Percentiles rank a stretch among this genome's conserved stretches.
Conservation (phyloP, 1,140 invertebrate genomes). For the silkworm (Bombyx mori) region DNA sequence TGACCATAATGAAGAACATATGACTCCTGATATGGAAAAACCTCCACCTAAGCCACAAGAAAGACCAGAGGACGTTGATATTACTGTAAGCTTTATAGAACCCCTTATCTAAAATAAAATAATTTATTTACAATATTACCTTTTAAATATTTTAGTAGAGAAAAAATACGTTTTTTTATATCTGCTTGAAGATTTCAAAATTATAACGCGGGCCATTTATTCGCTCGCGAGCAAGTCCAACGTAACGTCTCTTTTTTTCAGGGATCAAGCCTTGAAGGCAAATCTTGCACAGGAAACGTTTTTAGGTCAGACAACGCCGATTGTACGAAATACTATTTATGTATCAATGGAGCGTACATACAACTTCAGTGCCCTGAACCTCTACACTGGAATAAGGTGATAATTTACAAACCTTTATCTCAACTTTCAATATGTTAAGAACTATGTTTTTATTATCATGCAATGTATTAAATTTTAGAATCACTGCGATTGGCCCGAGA, state of each 20-base stretch:
- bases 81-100: conserved; percentile 2
- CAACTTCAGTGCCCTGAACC: conserved; percentile 79
- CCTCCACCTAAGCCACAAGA: not conserved
- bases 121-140: too few relatives aligned
- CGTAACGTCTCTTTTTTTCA: conserved; percentile 14
- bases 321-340: conserved; percentile 86
- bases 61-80: not conserved
- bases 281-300: conserved; percentile 72
- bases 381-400: conserved; percentile 81
- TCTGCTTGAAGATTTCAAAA: too few relatives aligned
- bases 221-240: not conserved
- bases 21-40: not conserved
- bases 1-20: too few relatives aligned
- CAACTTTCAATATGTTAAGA: not conserved
- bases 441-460: not conserved
- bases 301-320: conserved; percentile 77
- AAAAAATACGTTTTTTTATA: too few relatives aligned
- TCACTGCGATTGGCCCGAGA: conserved; percentile 85
- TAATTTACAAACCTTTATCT: not conserved
- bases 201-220: too few relatives aligned
- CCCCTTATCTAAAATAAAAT: not conserved
- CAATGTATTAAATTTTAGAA: conserved; percentile 51
- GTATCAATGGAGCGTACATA: conserved; percentile 79
- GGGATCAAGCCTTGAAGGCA: conserved; percentile 39
- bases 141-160: too few relatives aligned